phyloP scores from a whole-genome alignment of 2,113 vertebrate species.

The Neotragus pygmaeus region DNA sequence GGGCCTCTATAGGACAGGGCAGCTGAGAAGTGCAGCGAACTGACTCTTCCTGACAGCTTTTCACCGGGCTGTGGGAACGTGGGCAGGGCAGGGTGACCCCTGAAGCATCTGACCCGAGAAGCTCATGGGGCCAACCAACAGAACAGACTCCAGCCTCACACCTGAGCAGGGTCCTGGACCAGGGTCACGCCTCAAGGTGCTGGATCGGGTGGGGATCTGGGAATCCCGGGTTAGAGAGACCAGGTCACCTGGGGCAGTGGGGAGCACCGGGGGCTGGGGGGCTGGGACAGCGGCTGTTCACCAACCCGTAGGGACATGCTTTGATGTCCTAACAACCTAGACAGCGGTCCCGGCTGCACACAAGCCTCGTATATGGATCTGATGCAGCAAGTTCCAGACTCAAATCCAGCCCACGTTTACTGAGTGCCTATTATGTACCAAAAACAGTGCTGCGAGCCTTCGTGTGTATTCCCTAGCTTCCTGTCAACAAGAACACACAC shows the following conservation, averaged over 20 bases:
- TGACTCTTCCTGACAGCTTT: neutral
- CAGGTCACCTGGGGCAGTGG: neutral
- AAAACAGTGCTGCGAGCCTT: neutral
- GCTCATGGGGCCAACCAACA: neutral
- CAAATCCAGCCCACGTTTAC: neutral
- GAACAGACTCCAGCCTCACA: no score
- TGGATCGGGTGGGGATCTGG: neutral
- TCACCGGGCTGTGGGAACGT: accelerated
- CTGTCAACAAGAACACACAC: neutral
- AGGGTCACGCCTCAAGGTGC: neutral
- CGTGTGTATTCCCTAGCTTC: accelerated
- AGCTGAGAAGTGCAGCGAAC: no score
- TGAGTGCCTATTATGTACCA: neutral
- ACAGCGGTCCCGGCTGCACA: neutral
- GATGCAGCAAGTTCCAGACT: neutral
- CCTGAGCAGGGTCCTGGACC: neutral
- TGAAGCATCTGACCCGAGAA: neutral
- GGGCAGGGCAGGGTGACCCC: neutral
- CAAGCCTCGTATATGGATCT: accelerated
- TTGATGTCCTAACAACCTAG: neutral
- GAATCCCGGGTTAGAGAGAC: neutral
- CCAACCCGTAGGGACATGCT: neutral
- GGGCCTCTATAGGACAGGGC: neutral
- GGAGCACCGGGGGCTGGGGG: accelerated
- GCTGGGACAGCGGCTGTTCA: neutral